phyloP scores from a whole-genome alignment of 2,113 vertebrate genomes.

The Ivindomyrus marchei region DNA sequence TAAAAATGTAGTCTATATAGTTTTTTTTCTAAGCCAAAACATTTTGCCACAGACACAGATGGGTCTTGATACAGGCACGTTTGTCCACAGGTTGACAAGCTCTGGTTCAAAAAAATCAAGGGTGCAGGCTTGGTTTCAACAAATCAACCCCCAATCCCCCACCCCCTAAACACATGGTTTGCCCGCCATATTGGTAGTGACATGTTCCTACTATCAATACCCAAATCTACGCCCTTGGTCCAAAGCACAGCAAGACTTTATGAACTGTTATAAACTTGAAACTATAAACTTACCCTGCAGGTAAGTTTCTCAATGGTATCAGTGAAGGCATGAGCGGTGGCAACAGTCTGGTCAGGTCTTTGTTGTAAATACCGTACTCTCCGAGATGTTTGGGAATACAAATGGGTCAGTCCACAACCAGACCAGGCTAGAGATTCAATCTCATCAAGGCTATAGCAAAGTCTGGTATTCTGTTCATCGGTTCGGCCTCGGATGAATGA shows the following conservation, averaged over 20 bases:
- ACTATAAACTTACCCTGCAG: neutral
- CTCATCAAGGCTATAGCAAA: neutral
- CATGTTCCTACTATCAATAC: neutral
- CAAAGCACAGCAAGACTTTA: neutral
- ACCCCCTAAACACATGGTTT: neutral
- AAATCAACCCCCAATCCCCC: neutral
- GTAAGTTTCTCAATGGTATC: neutral
- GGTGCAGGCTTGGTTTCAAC: neutral
- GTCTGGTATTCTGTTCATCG: neutral
- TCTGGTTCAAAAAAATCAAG: neutral
- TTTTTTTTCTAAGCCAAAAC: neutral
- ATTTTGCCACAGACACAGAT: neutral
- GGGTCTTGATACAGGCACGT: neutral
- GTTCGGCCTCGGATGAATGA: neutral
- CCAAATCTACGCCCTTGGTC: neutral
- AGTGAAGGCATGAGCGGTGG: neutral
- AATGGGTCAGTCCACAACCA: neutral
- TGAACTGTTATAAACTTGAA: neutral
- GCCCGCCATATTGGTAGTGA: neutral
- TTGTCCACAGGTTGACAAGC: neutral
- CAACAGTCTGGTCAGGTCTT: neutral
- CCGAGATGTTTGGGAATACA: neutral
- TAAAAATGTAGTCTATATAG: neutral
- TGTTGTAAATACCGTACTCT: neutral
- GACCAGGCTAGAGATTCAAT: neutral